Evolutionary conservation across 2,888 invertebrate genomes (phyloP), one percentile per base, ranked within the genome.

Genomic region (Phania funesta): DNA sequence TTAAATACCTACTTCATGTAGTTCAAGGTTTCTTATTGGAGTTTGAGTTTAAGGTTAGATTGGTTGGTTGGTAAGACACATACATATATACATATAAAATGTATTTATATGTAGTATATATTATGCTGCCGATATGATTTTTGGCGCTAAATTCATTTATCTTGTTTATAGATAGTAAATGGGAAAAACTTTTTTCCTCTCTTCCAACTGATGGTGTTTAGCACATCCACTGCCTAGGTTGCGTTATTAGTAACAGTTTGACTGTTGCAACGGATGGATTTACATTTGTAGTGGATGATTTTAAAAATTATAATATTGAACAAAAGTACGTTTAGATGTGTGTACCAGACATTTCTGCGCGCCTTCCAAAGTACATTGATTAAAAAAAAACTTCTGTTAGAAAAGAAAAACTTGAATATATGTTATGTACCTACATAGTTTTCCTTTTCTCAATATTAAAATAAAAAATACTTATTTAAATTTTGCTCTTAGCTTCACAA

Each of bases 11-110:
- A 73, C 35, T 65, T 60, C 70, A 60, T 74, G 26, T 50, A 74
- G 77, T 78, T 82, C 82, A 82, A 71, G 82, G 74, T 70, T 82
- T 82, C 82, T 78, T 78, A 82, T 82, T 82, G 82, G 82, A 78
- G 82, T 79, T 71, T 79, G 78, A 58, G 78, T 70, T 58, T 44
- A 52, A 58, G 71, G 78, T 50, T 60, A 24, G 16, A 67, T 68
- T 76, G 75, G 64, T 65, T 65, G 58, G 58, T 68, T 64, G 32
- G 41, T 50, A 26, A 32, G 8, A 24, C 4, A 18, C 2, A 4
- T 38, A 13, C 3, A 9, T 1, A 2, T 44, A 46, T n/a, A 13
- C 29, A 20, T 24, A n/a, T 6, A 13, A 20, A 26, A 26, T n/a
- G 50, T 24, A 3, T 11, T 1, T n/a, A n/a, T 24, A n/a, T 44